Base-by-base conservation (phyloP, 2,113 vertebrate species). In the Saccopteryx bilineata region DNA sequence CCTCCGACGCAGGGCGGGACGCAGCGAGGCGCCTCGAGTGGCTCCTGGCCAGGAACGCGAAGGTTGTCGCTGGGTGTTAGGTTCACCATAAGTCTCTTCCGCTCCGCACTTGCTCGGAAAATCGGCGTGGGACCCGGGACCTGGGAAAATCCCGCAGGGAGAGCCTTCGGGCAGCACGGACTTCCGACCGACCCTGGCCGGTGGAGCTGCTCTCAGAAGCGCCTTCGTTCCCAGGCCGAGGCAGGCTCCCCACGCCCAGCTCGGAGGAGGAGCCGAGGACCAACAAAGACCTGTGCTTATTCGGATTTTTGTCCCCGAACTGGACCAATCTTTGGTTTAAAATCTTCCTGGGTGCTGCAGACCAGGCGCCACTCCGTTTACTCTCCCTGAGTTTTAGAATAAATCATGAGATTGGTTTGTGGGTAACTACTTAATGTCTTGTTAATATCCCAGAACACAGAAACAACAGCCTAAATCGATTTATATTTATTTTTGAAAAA, bases 221-320 rank as follows among this genome's bases (percentile, higher is more conserved):
- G 0, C n/a, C 72, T 0, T 24, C 23, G 23, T 13, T 24, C 23
- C 7, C 26, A 7, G 50, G 24, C 28, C 6, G 50, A n/a, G 39
- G 31, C 14, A 2, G 33, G 39, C 18, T 74, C 23, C 52, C 78
- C 24, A 0, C 17, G 24, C 65, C 3, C 3, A 4, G 23, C 60
- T 72, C 3, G 28, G n/a, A 46, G 23, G 26, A 86, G 74, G 14
- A 54, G 5, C 50, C 5, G 3, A 76, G 58, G 39, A 26, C 68
- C 4, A 0, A 46, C 14, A n/a, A 46, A 75, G 21, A 23, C 17
- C 10, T 5, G 50, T 1, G 0, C 6, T 54, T 2, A 1, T 18
- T n/a, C 4, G 17, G 5, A 28, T 76, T 56, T n/a, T 60, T 86
- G 50, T 39, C 21, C 31, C 21, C 9, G 56, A 84, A 58, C 61